A percentile compares a stretch with the other conserved stretches of the same genome.
Conservation (phyloP, 2,888 invertebrate species). For the Saturnia japonica region DNA sequence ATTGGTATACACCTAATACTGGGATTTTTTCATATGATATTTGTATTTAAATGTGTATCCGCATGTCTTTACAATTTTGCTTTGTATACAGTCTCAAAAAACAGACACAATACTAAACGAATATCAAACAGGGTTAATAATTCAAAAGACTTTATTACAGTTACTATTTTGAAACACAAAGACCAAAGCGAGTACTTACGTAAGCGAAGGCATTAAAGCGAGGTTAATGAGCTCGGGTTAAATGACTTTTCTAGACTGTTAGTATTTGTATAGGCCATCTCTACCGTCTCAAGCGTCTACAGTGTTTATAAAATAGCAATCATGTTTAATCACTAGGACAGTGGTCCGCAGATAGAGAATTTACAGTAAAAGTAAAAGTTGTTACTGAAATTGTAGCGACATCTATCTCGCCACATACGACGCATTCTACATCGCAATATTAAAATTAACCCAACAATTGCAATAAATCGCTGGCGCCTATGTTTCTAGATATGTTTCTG, state of each 20-base stretch:
- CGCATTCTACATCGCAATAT: too few relatives aligned
- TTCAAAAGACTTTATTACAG: background rate
- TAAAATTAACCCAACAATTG: too few relatives aligned
- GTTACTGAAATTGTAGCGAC: too few relatives aligned
- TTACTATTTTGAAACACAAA: background rate
- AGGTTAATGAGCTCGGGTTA: slow-evolving; percentile 31
- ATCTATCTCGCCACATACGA: too few relatives aligned
- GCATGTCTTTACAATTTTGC: background rate
- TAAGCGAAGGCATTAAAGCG: slow-evolving; percentile 23
- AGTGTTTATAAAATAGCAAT: slow-evolving; percentile 12
- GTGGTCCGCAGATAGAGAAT: background rate
- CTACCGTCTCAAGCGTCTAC: background rate
- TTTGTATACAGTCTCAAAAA: background rate
- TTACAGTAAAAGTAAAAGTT: too few relatives aligned
- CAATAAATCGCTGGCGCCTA: too few relatives aligned
- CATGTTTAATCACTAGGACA: slow-evolving; percentile 14
- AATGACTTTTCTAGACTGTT: slow-evolving; percentile 32
- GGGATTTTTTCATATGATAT: background rate
- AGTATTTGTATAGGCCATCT: slow-evolving; percentile 28
- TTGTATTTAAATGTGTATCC: background rate
- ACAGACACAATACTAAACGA: background rate
- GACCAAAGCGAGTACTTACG: slow-evolving; percentile 3
- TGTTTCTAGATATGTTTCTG: too few relatives aligned
- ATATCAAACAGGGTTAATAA: background rate
- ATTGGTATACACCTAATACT: too few relatives aligned